Evolutionary conservation across 2,797 vertebrate genomes (phyloP).

Genomic region (Notamacropus eugenii): DNA sequence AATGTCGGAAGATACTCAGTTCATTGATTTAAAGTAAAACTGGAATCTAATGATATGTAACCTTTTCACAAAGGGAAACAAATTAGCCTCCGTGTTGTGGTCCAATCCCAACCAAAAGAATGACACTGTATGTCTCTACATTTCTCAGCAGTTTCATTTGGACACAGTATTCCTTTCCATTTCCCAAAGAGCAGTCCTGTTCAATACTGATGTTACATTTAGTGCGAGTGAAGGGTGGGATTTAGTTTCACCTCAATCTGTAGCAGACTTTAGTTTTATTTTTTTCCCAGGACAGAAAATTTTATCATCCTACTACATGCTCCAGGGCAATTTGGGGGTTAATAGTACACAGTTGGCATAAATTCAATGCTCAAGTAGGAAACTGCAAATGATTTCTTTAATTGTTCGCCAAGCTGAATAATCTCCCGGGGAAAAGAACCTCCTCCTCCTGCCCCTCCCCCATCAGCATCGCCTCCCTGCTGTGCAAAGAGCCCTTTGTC

Average conservation of each 20-base stretch:
- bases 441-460: conserved; percentile 65
- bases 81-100: conserved; percentile 43
- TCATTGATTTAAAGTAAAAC: conserved; percentile 24
- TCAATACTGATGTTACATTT: conserved; percentile 43
- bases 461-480: conserved; percentile 74
- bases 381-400: conserved; percentile 75
- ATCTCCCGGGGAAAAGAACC: conserved; percentile 73
- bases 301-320: conserved; percentile 28
- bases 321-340: conserved; percentile 56
- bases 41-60: conserved; percentile 36
- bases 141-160: conserved; percentile 32
- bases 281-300: conserved; percentile 28
- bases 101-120: conserved; percentile 54
- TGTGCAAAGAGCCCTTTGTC: conserved; percentile 82
- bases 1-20: background rate
- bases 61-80: conserved; percentile 55
- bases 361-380: conserved; percentile 60
- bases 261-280: conserved; percentile 40
- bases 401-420: conserved; percentile 73
- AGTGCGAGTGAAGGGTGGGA: background rate
- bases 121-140: conserved; percentile 11
- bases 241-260: conserved; percentile 51
- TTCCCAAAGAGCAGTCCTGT: conserved; percentile 49
- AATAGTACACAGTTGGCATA: conserved; percentile 63
- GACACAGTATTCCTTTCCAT: conserved; percentile 49